phyloP scores from a whole-genome alignment of 2,888 invertebrate genomes.

The Xestoiulus laeticollis region DNA sequence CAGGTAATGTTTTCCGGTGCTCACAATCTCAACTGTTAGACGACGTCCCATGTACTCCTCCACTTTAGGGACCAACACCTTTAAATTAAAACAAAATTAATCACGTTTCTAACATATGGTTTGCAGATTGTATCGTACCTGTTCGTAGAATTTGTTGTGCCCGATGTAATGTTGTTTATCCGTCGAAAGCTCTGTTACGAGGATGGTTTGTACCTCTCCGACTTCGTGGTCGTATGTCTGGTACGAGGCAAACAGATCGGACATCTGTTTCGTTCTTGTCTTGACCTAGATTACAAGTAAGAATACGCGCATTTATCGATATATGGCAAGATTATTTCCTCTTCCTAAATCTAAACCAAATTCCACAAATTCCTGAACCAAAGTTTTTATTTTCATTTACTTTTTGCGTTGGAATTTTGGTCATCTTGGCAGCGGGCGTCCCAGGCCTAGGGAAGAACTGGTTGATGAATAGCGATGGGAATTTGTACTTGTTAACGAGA shows the following conservation, averaged over 20 bases:
- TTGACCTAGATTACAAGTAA: too few relatives aligned
- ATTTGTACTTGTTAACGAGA: constrained; percentile 84
- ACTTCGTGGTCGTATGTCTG: constrained; percentile 78
- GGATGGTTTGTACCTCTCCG: constrained; percentile 76
- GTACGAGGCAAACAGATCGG: constrained; percentile 88
- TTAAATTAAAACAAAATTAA: constrained; percentile 53
- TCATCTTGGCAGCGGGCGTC: constrained; percentile 93
- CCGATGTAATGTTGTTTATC: constrained; percentile 91
- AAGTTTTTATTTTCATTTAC: constrained; percentile 13
- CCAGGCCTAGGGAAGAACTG: constrained; percentile 97
- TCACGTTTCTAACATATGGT: background rate
- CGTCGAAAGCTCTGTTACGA: constrained; percentile 93
- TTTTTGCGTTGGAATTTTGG: constrained; percentile 74
- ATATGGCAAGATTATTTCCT: too few relatives aligned
- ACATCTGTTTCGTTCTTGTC: constrained; percentile 84
- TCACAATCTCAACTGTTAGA: constrained; percentile 78
- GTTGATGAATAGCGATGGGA: constrained; percentile 96
- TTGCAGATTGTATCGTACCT: constrained; percentile 66
- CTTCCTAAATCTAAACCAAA: too few relatives aligned
- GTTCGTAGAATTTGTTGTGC: constrained; percentile 96
- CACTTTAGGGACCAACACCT: constrained; percentile 81
- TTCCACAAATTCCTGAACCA: too few relatives aligned
- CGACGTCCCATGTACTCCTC: constrained; percentile 82
- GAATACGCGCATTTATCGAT: too few relatives aligned
- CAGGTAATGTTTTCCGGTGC: constrained; percentile 65